Percentiles rank a stretch among this genome's conserved stretches.
Conservation (phyloP, 2,113 vertebrate species). For the Arenaria interpres region DNA sequence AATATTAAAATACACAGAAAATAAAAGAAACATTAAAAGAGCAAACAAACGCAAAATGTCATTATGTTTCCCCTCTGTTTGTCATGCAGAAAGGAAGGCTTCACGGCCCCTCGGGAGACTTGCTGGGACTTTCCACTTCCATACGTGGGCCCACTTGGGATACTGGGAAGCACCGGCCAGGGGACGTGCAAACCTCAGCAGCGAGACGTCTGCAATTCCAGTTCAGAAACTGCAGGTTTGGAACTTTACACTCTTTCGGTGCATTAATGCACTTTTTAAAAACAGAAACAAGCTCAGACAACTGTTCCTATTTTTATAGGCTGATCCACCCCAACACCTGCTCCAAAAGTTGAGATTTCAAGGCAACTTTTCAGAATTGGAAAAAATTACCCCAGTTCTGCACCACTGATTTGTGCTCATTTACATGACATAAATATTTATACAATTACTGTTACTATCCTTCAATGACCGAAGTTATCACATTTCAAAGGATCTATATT, state of each 20-base stretch:
- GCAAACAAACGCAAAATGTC: neutral
- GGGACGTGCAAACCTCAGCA: neutral
- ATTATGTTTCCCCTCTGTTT: neutral
- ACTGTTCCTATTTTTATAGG: neutral
- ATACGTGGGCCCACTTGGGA: accelerated
- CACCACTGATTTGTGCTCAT: neutral
- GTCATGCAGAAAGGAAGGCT: neutral
- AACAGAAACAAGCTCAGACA: neutral
- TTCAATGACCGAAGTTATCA: neutral
- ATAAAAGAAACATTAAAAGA: neutral
- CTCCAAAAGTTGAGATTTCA: neutral
- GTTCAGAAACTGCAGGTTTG: neutral
- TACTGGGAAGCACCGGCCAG: neutral
- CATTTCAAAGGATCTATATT: conserved; percentile 12
- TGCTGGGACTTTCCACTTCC: accelerated
- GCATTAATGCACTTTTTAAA: neutral
- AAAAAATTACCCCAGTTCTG: neutral
- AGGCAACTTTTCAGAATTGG: neutral
- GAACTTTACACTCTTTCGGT: neutral
- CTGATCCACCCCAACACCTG: neutral
- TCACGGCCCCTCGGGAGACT: accelerated
- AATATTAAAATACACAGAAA: neutral
- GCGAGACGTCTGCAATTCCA: neutral
- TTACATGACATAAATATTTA: conserved; percentile 21
- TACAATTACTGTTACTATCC: neutral